A percentile compares a stretch with the other conserved stretches of the same genome.
Conservation (phyloP, 2,888 invertebrate species). For the Chirona hameri region DNA sequence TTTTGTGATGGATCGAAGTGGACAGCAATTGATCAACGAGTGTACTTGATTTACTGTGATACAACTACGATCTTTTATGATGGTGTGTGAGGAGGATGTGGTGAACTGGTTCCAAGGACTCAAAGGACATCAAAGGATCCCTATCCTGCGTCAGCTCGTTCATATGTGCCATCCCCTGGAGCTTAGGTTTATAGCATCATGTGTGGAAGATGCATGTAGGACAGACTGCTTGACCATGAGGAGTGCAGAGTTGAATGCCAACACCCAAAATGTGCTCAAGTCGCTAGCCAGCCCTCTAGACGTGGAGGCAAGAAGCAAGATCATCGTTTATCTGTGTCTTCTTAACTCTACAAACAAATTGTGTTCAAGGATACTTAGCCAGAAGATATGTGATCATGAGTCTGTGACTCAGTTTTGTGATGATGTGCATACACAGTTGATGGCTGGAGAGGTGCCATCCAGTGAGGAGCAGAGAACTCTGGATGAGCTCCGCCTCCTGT, state of each 20-base stretch:
- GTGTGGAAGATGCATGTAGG: slow-evolving; percentile 27
- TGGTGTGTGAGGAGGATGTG: slow-evolving; percentile 23
- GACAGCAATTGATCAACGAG: not conserved
- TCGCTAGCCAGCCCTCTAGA: not conserved
- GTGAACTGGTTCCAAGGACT: slow-evolving; percentile 25
- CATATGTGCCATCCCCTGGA: slow-evolving; percentile 28
- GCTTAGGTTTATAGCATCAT: slow-evolving; percentile 29
- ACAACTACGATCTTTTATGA: slow-evolving; percentile 12
- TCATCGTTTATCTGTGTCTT: slow-evolving; percentile 26
- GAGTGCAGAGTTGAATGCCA: not conserved
- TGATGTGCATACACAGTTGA: slow-evolving; percentile 3
- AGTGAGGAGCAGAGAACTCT: not conserved
- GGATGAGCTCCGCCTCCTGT: slow-evolving; percentile 7
- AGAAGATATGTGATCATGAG: slow-evolving; percentile 28
- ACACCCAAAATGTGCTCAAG: slow-evolving; percentile 13
- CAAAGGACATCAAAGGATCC: slow-evolving; percentile 1
- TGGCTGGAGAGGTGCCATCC: not conserved
- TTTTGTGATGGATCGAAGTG: slow-evolving; percentile 7
- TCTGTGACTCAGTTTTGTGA: slow-evolving; percentile 8
- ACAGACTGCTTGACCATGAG: not conserved
- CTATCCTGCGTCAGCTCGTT: not conserved
- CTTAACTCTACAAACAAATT: slow-evolving; percentile 26
- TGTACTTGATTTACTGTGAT: slow-evolving; percentile 13
- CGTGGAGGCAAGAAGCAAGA: slow-evolving; percentile 5
- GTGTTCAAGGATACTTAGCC: slow-evolving; percentile 22